Percentiles rank a stretch among this genome's conserved stretches.
phyloP scores from a whole-genome alignment of 1,140 invertebrate species.

The Olivierus martensii region DNA sequence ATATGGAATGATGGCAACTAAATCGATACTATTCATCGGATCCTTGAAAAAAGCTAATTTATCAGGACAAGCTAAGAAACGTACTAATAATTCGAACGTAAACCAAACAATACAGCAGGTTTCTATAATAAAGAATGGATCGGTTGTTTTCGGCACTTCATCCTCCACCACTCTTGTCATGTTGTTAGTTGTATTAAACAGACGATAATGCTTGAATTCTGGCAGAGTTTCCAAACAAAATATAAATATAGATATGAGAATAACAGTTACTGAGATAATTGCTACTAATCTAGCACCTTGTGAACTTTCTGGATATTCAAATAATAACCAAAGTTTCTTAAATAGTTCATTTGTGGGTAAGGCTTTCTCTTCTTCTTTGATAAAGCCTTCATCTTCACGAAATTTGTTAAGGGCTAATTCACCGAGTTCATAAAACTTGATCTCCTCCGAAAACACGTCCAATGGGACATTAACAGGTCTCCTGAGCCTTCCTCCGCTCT shows the following conservation, averaged over 20 bases:
- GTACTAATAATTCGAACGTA: conserved; percentile 94
- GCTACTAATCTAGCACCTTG: conserved; percentile 96
- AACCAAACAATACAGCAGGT: conserved; percentile 98
- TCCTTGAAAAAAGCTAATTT: conserved; percentile 97
- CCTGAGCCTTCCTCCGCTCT: conserved; percentile 89
- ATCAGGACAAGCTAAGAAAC: conserved; percentile 96
- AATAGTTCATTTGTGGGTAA: conserved; percentile 91
- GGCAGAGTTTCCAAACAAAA: conserved; percentile 99
- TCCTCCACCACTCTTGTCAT: conserved; percentile 88
- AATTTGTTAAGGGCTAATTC: conserved; percentile 96
- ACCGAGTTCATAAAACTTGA: conserved; percentile 98
- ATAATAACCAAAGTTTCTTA: conserved; percentile 85
- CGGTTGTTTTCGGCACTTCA: conserved; percentile 88
- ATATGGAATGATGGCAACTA: conserved; percentile 99
- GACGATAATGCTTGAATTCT: conserved; percentile 97
- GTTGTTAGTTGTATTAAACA: conserved; percentile 89
- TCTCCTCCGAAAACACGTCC: conserved; percentile 95
- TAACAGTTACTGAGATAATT: conserved; percentile 98
- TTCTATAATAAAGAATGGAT: conserved; percentile 97
- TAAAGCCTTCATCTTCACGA: conserved; percentile 41
- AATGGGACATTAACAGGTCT: conserved; percentile 96
- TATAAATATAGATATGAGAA: conserved; percentile 97
- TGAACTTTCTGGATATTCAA: conserved; percentile 99
- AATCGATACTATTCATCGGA: conserved; percentile 99
- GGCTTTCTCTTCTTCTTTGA: conserved; percentile 76